Conservation (phyloP, 2,888 invertebrate species). For the Drosophila subquinaria region DNA sequence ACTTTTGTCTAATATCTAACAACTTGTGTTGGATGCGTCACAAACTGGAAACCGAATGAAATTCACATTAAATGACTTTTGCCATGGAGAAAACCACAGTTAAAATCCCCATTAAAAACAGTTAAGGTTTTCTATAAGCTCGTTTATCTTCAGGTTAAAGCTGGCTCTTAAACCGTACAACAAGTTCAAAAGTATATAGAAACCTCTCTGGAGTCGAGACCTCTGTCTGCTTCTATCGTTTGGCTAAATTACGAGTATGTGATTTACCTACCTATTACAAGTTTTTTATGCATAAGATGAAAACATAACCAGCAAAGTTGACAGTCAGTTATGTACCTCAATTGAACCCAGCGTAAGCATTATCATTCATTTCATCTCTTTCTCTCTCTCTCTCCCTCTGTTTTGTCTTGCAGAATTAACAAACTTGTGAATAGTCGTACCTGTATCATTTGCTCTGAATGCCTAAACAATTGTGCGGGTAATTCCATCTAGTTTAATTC, state of each 20-base stretch:
- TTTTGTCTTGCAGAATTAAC: constrained; percentile 21
- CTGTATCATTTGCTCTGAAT: constrained; percentile 47
- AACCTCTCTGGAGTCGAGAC: constrained; percentile 1
- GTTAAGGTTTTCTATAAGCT: constrained; percentile 30
- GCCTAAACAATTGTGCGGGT: constrained; percentile 68
- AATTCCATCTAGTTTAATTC: constrained; percentile 64
- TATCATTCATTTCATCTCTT: background rate
- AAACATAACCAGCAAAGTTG: constrained; percentile 2
- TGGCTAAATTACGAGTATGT: constrained; percentile 23
- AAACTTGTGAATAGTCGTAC: constrained; percentile 37
- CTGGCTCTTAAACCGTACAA: constrained; percentile 6
- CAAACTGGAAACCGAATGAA: constrained; percentile 18
- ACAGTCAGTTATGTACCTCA: constrained; percentile 4
- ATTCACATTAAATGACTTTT: constrained; percentile 32
- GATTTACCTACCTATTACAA: background rate
- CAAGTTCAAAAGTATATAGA: constrained; percentile 20
- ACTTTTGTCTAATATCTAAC: constrained; percentile 25
- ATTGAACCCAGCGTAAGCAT: constrained; percentile 1
- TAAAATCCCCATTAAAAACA: constrained; percentile 28
- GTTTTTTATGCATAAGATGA: constrained; percentile 14
- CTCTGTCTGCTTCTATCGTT: constrained; percentile 5
- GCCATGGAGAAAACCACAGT: constrained; percentile 31
- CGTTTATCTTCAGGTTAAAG: constrained; percentile 39
- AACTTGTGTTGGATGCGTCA: constrained; percentile 5
- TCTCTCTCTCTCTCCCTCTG: background rate